Base-by-base conservation (phyloP, 30 jellyfish, hydroid and myxozoan species). In the Rhopilema esculentum region DNA sequence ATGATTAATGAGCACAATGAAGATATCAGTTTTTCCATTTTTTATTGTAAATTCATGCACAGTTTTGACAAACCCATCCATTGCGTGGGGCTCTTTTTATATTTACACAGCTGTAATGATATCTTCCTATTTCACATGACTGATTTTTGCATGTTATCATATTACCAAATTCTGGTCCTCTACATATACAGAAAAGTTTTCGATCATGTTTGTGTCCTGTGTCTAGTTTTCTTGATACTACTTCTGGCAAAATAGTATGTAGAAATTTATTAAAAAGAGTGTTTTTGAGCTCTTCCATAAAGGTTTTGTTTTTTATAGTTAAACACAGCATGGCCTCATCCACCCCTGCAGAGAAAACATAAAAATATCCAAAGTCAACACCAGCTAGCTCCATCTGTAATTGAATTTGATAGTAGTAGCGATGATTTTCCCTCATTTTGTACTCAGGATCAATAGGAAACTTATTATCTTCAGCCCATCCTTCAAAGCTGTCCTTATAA, bases 401-500 rank as follows among this genome's bases (percentile, higher is more conserved):
- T 24, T 29, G 84, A n/a, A 29, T 30, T 49, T 49, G 69, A 25
- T 8, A 32, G 69, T 73, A 49, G 25, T 29, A 73, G 8, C 16
- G 27, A 32, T 73, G 84, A 32, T 29, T 30, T 23, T 32, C 29
- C 63, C 62, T 77, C 88, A 77, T 77, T 22, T 9, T 17, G 30
- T 24, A 7, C 21, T 77, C 76, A 17, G 57, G 57, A 12, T 18
- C 51, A 23, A 77, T 26, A 51, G 89, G 89, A 40, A 80, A 80
- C 23, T 27, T 26, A 20, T 27, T 17, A 80, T 80, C 89, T 18
- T 32, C 75, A 26, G 29, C 33, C 89, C 89, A 80, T 27, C 89
- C 79, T 32, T 80, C 70, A 80, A 80, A 66, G 65, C 89, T 61
- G 40, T 63, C 63, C 66, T 24, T 80, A 64, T 63, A 80, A 24